These are phyloP conservation scores for Eira barbara DNA, from an alignment of 2,113 vertebrate species.

Conservation along the genomic window DNA sequence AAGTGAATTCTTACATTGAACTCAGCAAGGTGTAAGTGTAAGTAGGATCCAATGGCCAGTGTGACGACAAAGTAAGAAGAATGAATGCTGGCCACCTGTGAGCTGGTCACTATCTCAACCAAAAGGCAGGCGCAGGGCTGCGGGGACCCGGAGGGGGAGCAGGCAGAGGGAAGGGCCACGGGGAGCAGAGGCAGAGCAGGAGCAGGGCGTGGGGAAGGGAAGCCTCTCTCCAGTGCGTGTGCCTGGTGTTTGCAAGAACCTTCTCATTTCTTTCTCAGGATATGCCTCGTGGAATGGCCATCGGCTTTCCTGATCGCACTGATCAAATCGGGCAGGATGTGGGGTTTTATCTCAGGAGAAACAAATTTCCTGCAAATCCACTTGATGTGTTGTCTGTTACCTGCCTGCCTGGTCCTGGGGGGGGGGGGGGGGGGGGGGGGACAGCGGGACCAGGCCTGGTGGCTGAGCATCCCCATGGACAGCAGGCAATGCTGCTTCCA, in stretches of 20 bases:
- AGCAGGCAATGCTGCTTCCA: background rate
- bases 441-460: rapidly evolving
- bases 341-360: background rate
- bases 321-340: rapidly evolving
- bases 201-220: rapidly evolving
- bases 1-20: background rate
- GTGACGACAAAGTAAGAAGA: background rate
- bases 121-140: rapidly evolving
- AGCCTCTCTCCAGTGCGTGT: rapidly evolving
- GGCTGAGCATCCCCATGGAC: rapidly evolving
- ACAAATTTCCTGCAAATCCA: background rate
- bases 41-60: background rate
- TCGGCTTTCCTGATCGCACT: rapidly evolving
- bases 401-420: rapidly evolving
- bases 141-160: background rate
- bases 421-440: too few relatives aligned
- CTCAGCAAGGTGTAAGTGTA: background rate
- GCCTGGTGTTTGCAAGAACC: rapidly evolving
- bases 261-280: background rate
- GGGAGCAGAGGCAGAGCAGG: too few relatives aligned
- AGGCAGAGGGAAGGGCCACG: rapidly evolving
- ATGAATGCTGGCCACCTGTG: background rate
- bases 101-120: too few relatives aligned
- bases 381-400: rapidly evolving
- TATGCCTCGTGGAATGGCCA: rapidly evolving